Evolutionary conservation across 2,797 vertebrate species (phyloP), one percentile per base, ranked within the genome.

Genomic region (Lagocephalus sceleratus): DNA sequence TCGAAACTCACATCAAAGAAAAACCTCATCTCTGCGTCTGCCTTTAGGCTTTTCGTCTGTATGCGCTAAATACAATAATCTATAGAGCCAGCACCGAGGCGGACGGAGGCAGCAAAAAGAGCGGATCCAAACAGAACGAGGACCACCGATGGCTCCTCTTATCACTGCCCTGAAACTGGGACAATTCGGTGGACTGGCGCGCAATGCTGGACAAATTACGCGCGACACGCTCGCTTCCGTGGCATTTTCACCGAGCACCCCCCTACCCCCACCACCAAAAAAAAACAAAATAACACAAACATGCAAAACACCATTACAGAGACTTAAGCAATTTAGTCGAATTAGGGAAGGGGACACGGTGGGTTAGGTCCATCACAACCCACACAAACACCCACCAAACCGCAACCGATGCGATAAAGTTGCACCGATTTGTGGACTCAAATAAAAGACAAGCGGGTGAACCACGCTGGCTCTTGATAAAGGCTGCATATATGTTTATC

Each of bases 1-100:
- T 73, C 66, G 71, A 83, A 85, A 83, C 71, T 83, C 77, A 77
- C 83, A 83, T 87, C 82, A 85, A 87, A 85, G 75, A 55, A 78
- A n/a, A 29, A 8, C 29, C 29, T 10, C 29, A 29, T 74, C 79
- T 81, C 68, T 69, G 55, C 46, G 48, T 29, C 41, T 66, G 47
- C 64, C 79, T 66, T 23, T 1, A 26, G 76, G 78, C 58, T 69
- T 32, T 53, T 79, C 57, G 68, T 58, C 73, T 71, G 54, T 71
- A 71, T 71, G 70, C 59, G 75, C 66, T 60, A 78, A 76, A 75
- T 62, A 75, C 19, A 0, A 59, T 45, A 66, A 48, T 49, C 25
- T 53, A 26, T 56, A 73, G 63, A 59, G 12, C 32, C 17, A 21
- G 53, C 58, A 65, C 20, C 23, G 47, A 65, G 60, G 52, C 64